phyloP scores from a whole-genome alignment of 2,888 invertebrate genomes.

The Lumbricus terrestris region DNA sequence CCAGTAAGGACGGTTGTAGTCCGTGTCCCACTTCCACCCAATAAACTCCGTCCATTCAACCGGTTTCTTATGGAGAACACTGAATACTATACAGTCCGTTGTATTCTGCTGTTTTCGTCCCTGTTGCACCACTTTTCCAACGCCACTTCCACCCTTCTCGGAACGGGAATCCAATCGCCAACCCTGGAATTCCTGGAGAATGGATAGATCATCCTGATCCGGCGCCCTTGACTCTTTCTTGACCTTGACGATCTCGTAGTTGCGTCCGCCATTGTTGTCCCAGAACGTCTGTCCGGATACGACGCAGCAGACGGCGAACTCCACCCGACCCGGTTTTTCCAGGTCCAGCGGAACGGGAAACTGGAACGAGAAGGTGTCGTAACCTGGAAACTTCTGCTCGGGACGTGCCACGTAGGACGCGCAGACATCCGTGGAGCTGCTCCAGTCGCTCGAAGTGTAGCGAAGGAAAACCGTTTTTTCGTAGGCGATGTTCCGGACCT shows the following conservation, averaged over 20 bases:
- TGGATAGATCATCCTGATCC: neutral
- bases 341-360: neutral
- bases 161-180: neutral
- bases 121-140: neutral
- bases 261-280: neutral
- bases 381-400: neutral
- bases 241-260: neutral
- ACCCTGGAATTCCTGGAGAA: neutral
- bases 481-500: slow-evolving; percentile 6
- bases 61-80: neutral
- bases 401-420: neutral
- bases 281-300: slow-evolving; percentile 5
- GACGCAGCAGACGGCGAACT: slow-evolving; percentile 11
- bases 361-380: slow-evolving; percentile 7
- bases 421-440: neutral
- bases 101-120: neutral
- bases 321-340: neutral
- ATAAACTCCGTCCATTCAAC: neutral
- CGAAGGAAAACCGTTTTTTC: neutral
- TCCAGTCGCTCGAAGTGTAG: neutral
- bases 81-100: neutral
- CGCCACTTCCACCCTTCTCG: neutral
- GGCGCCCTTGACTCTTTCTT: neutral
- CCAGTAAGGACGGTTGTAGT: neutral
- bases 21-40: neutral